Base-by-base conservation (phyloP, 2,888 invertebrate genomes). In the Plusia festucae region DNA sequence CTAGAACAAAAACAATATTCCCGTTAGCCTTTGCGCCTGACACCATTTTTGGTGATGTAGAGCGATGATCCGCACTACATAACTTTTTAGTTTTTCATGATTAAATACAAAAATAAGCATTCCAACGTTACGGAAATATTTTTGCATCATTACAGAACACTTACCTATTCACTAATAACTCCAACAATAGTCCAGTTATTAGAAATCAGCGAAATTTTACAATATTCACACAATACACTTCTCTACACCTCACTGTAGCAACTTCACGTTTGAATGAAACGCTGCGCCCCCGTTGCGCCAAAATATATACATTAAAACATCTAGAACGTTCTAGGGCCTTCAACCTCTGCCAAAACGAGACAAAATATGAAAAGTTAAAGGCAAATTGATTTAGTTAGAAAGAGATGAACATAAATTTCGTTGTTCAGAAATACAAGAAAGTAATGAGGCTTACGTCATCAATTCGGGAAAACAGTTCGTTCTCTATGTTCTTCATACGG, bases 321-420 rank as follows among this genome's bases (percentile, higher is more conserved):
- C 96, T 95, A 96, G 96, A 96, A 96, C 95, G 95, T 96, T 96
- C 96, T 95, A 91, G 96, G 96, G 95, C 93, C 94, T 95, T 95
- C 94, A 91, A 86, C 84, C 83, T 73, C 56, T 66, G 87, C 60
- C 61, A 59, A 82, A 92, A 79, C 69, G 91, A 89, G 93, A 91
- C 68, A 88, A 84, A 93, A 82, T 15, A 85, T 65, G 62, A 63
- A 60, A 40, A 54, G 51, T 30, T 8, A n/a, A 32, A 59, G 20
- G 0, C 6, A 5, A 3, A 24, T 7, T 0, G 0, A 0, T 0
- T 54, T 69, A 27, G 91, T 55, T 66, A 88, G 88, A 95, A 86
- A 90, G 91, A 91, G 94, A 94, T 93, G 81, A 87, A 90, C 86
- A 90, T 92, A 93, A 91, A 86, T 93, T 86, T 83, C 61, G 16